These are phyloP conservation scores for Stratiomys singularior DNA, from an alignment of 2,888 invertebrate species.

Conservation along the genomic window DNA sequence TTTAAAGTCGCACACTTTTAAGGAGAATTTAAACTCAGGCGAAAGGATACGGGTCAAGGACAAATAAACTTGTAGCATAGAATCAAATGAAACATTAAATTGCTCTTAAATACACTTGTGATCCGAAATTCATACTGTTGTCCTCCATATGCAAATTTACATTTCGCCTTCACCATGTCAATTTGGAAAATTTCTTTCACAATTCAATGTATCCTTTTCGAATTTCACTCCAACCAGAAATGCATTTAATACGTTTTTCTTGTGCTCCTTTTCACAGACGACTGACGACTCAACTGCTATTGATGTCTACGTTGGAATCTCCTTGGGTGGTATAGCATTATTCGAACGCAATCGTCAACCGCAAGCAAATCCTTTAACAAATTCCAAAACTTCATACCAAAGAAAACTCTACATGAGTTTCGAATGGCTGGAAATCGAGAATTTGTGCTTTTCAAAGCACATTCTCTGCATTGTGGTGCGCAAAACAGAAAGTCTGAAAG, in stretches of 20 bases:
- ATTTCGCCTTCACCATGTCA: too few species aligned
- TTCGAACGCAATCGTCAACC: slow-evolving; percentile 51
- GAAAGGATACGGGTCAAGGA: too few species aligned
- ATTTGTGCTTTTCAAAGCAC: slow-evolving; percentile 79
- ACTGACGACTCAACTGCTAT: slow-evolving; percentile 71
- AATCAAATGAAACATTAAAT: too few species aligned
- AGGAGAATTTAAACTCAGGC: too few species aligned
- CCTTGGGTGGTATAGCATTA: slow-evolving; percentile 69
- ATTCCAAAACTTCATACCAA: slow-evolving; percentile 59
- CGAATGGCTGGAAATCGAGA: slow-evolving; percentile 80
- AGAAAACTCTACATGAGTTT: slow-evolving; percentile 66
- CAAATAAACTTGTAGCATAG: too few species aligned
- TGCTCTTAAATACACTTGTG: too few species aligned
- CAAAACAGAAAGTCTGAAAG: slow-evolving; percentile 68
- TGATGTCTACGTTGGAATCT: slow-evolving; percentile 74
- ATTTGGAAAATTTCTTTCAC: too few species aligned
- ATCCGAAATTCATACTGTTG: too few species aligned
- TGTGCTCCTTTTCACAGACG: slow-evolving; percentile 61
- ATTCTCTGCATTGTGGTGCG: slow-evolving; percentile 72
- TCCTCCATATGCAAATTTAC: too few species aligned
- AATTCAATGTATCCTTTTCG: too few species aligned
- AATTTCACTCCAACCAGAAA: too few species aligned
- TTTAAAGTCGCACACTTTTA: too few species aligned
- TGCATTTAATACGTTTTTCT: slow-evolving; percentile 11
- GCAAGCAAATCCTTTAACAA: slow-evolving; percentile 42